A percentile compares a stretch with the other conserved stretches of the same genome.
Evolutionary conservation across 2,113 vertebrate species (phyloP).

Genomic region (Burhinus bistriatus): DNA sequence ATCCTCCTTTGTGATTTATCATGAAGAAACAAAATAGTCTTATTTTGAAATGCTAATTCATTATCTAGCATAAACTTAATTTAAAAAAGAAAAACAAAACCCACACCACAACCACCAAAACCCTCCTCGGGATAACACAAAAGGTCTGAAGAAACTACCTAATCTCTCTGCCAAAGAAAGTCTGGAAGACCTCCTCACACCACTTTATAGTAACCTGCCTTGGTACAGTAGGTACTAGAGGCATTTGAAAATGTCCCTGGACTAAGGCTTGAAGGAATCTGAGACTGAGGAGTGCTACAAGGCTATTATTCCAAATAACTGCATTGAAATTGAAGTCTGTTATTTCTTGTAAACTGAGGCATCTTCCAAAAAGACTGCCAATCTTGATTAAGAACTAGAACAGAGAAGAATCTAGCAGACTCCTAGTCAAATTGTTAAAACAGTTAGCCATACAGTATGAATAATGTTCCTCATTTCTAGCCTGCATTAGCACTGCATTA

Average conservation of each 20-base stretch:
- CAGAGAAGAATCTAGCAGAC: not conserved
- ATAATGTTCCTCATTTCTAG: not conserved
- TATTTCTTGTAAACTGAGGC: not conserved
- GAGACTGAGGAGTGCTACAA: not conserved
- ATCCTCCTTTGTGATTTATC: conserved; percentile 37
- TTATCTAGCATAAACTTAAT: conserved; percentile 24
- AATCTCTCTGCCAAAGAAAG: not conserved
- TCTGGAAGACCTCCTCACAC: not conserved
- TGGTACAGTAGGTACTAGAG: not conserved
- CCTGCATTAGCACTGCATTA: not conserved
- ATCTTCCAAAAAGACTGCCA: not conserved
- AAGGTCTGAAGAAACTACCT: not conserved
- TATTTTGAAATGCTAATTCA: conserved; percentile 56
- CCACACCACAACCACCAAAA: not conserved
- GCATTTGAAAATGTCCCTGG: not conserved
- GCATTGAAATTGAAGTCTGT: not conserved
- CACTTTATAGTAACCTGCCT: not conserved
- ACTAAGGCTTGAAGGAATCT: not conserved
- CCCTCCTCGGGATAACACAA: not conserved
- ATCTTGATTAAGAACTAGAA: not conserved
- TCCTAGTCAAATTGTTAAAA: not conserved
- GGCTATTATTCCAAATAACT: not conserved
- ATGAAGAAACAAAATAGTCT: conserved; percentile 52
- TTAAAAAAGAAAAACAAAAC: not conserved
- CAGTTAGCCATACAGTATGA: not conserved